Percentiles rank a stretch among this genome's conserved stretches.
Conservation (phyloP, 2,797 vertebrate genomes). For the Allobates femoralis region DNA sequence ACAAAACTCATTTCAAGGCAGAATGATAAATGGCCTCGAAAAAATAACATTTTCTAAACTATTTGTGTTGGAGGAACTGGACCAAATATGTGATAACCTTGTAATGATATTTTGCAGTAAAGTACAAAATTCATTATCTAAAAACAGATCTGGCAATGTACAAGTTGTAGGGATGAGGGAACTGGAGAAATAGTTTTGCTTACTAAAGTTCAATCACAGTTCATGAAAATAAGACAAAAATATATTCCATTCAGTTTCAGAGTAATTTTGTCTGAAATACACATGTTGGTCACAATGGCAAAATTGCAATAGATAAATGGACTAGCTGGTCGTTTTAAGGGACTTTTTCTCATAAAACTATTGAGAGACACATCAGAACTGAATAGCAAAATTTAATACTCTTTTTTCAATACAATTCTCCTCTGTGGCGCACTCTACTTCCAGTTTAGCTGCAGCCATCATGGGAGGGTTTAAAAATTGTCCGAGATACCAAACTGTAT, state of each 20-base stretch:
- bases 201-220: constrained; percentile 41
- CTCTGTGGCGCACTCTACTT: no score
- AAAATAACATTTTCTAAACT: constrained; percentile 57
- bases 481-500: no score
- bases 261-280: not conserved
- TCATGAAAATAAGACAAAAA: not conserved
- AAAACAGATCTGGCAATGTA: constrained; percentile 29
- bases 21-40: constrained; percentile 56
- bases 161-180: constrained; percentile 18
- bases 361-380: no score
- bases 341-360: no score
- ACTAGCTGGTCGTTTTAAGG: not conserved
- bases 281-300: not conserved
- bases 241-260: not conserved
- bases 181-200: constrained; percentile 5
- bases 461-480: no score
- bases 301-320: not conserved
- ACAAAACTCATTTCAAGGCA: constrained; percentile 59
- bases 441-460: no score
- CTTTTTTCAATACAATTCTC: no score
- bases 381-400: no score
- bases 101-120: constrained; percentile 54
- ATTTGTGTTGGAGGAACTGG: constrained; percentile 44
- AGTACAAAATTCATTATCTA: constrained; percentile 43
- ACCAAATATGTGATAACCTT: constrained; percentile 60